A percentile compares a stretch with the other conserved stretches of the same genome.
Evolutionary conservation across 1,140 invertebrate species (phyloP).

Genomic region (Philopotamus ludificatus): DNA sequence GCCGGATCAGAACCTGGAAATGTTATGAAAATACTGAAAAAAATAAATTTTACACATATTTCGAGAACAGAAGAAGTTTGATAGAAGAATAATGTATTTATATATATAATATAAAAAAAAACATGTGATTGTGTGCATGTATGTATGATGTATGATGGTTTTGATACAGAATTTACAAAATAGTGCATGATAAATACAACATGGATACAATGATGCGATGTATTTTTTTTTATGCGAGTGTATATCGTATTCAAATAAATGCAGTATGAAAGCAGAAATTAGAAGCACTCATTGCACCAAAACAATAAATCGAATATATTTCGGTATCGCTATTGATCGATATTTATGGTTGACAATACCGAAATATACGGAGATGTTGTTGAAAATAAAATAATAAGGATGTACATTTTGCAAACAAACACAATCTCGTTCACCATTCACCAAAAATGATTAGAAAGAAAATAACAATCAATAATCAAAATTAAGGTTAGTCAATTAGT

Average conservation of each 20-base stretch:
- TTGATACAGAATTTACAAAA: too few relatives aligned
- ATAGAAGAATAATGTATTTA: too few relatives aligned
- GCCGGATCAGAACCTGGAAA: background rate
- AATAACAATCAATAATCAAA: background rate
- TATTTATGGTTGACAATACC: too few relatives aligned
- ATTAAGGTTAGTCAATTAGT: constrained; percentile 7
- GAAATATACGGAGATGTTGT: background rate
- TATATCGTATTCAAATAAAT: too few relatives aligned
- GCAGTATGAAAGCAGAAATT: constrained; percentile 25
- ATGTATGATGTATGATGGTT: too few relatives aligned
- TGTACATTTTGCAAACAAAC: constrained; percentile 5
- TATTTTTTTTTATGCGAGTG: constrained; percentile 8
- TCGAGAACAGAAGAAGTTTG: too few relatives aligned
- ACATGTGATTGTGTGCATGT: too few relatives aligned
- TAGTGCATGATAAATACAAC: background rate
- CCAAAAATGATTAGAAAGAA: background rate
- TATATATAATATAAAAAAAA: too few relatives aligned
- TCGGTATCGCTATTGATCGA: too few relatives aligned
- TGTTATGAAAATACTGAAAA: background rate
- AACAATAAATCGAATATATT: background rate
- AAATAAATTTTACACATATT: constrained; percentile 1
- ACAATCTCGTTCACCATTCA: constrained; percentile 12
- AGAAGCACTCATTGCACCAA: constrained; percentile 11
- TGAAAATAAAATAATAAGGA: background rate
- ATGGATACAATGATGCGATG: constrained; percentile 7